Evolutionary conservation across 2,888 invertebrate species (phyloP), one percentile per base, ranked within the genome.

Genomic region (Diogma glabrata): DNA sequence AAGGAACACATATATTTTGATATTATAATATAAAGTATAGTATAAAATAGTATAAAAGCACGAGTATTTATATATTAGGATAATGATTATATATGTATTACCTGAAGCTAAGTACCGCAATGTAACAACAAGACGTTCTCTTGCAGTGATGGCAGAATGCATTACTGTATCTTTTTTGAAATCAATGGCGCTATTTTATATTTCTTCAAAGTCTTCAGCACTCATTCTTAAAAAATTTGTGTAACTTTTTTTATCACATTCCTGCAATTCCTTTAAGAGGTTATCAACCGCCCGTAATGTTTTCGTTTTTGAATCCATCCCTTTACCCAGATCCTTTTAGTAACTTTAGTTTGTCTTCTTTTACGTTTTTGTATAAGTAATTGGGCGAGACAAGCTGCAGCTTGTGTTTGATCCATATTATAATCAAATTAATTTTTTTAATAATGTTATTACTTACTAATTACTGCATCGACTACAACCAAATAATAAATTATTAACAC

Each of bases 91-190:
- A n/a, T 43, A 43, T 19, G 14, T 19, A 16, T 43, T 20, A 43
- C 43, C 43, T 19, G 43, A 16, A 43, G 43, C 43, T 43, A 43
- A 43, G 22, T 19, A 20, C 22, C 43, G 43, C 22, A 43, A 20
- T 43, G 43, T 43, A n/a, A 43, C 43, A 19, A 20, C 43, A 17
- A 43, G 22, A 43, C 43, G 14, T 43, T 43, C 43, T 20, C 17
- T 43, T 43, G 43, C 17, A 19, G 43, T 17, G 22, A 43, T 43
- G 17, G 43, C 43, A 19, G 17, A 20, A 19, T 17, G 17, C 43
- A 43, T 43, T n/a, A 17, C 17, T 43, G 22, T 43, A 17, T 43
- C 17, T n/a, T 20, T 43, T 43, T 43, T 43, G 43, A 19, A 5
- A 43, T 43, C 17, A 19, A 19, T n/a, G 17, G 19, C 22, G 19